A percentile compares a stretch with the other conserved stretches of the same genome.
These are phyloP conservation scores for Lates calcarifer DNA, from an alignment of 2,113 vertebrate genomes.

Conservation along the genomic window DNA sequence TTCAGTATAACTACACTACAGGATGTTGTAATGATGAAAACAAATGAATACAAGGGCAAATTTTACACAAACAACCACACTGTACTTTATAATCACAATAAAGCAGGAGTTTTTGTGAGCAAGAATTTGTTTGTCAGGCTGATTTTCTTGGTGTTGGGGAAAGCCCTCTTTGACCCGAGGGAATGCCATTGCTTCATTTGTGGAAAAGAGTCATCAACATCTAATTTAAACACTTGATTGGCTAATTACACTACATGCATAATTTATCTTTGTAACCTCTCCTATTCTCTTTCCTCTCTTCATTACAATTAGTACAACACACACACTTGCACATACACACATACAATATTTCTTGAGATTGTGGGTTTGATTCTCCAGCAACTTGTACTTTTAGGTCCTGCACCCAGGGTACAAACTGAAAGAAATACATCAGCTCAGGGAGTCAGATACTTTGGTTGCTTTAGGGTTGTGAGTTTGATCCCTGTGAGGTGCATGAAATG, in stretches of 20 bases:
- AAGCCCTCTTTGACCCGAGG: constrained; percentile 40
- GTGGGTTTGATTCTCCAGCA: no score
- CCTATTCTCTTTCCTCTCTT: constrained; percentile 30
- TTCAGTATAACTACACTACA: neutral
- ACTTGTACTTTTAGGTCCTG: no score
- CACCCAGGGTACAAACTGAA: no score
- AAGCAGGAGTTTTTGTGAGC: neutral
- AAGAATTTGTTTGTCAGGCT: neutral
- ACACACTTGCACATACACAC: neutral
- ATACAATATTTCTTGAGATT: no score
- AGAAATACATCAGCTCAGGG: no score
- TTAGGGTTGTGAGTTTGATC: no score
- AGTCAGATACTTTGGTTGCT: no score
- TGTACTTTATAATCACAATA: neutral
- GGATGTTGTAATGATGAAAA: constrained; percentile 46
- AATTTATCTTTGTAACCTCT: constrained; percentile 66
- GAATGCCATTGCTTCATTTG: constrained; percentile 51
- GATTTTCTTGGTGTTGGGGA: constrained; percentile 10
- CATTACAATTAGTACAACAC: constrained; percentile 38
- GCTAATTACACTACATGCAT: constrained; percentile 72
- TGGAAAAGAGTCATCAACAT: constrained; percentile 67
- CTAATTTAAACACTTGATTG: constrained; percentile 72
- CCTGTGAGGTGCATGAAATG: no score
- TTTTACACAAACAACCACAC: constrained; percentile 12
- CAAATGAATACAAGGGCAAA: constrained; percentile 26